Evolutionary conservation across 2,797 vertebrate genomes (phyloP), one percentile per base, ranked within the genome.

Genomic region (Neopelma chrysocephalum): DNA sequence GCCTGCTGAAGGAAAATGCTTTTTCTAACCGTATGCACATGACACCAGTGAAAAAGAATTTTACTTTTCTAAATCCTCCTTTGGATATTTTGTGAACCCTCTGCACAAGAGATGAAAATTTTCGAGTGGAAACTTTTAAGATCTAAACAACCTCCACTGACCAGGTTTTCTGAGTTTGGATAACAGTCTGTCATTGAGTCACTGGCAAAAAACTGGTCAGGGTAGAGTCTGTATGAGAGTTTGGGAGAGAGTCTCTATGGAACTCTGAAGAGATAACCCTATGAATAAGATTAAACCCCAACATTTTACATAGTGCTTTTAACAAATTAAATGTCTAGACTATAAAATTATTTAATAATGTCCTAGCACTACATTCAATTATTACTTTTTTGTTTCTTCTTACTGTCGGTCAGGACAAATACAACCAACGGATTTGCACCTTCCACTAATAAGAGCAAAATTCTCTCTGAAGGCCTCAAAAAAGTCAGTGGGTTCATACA

Each of bases 251-350:
- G 27, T 13, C 47, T 20, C 11, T 51, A 58, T 20, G 9, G 34
- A 61, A 11, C 12, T 54, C 34, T 42, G 34, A 79, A 72, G 48
- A 58, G 5, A 43, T 4, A 73, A 72, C n/a, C 34, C 25, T 53
- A 70, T 4, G 34, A 78, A 71, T 11, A 38, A 27, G 11, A 65
- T 36, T 10, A 9, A 5, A 29, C 3, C 1, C 3, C 0, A 6
- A 40, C 5, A 83, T 57, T 71, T 84, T 69, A 40, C 3, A 45
- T 8, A 18, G 10, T 15, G 3, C 1, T 54, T 81, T 92, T 72
- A 84, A 45, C 3, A 9, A 66, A 56, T 22, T 56, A 71, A 87
- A 84, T 3, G 75, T 64, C 7, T 18, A 69, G 9, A 16, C 26
- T n/a, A 38, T 16, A 57, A 31, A 62, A 53, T 32, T 22, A 61